Evolutionary conservation across 2,113 vertebrate genomes (phyloP), one percentile per base, ranked within the genome.

Genomic region (Hucho hucho): DNA sequence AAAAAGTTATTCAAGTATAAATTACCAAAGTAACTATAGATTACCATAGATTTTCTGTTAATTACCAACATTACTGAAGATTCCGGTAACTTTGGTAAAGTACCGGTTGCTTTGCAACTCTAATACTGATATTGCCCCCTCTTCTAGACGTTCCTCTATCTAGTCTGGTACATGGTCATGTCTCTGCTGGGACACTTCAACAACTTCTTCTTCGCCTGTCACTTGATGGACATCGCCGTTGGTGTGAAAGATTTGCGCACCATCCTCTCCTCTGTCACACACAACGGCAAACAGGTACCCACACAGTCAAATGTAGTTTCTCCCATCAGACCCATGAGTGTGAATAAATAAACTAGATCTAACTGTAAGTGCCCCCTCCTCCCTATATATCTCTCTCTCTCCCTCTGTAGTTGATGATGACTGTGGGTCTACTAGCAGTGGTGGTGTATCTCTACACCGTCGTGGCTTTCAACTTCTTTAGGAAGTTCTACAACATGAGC

Each of bases 381-480:
- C 22, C n/a, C 61, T 3, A 5, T 9, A n/a, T 56, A 14, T 4
- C 14, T 56, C 53, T 56, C 53, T 61, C 20, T 61, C 58, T 22
- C 58, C 7, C 20, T 61, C 6, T 61, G n/a, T 61, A 98, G 96
- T 88, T 98, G 87, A 58, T 96, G 92, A 97, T 98, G 96, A 98
- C 96, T 0, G 96, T 98, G 81, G 96, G 96, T 29, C 83, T 97
- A 78, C 91, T 98, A 79, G 96, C 96, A 0, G 96, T 98, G 1
- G 95, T 98, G 43, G 96, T 98, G 4, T 97, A 98, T 77, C 93
- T 98, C 4, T 98, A 97, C 88, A 98, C 96, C 0, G 96, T 98
- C 16, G 95, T 98, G 75, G 96, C 96, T 83, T 98, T 98, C 87
- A 98, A 97, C 91, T 98, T 98, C 91, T 98, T 98, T 94, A 94